Percentiles rank a stretch among this genome's conserved stretches.
Conservation (phyloP, 2,113 vertebrate genomes). For the Megaceryle torquata region DNA sequence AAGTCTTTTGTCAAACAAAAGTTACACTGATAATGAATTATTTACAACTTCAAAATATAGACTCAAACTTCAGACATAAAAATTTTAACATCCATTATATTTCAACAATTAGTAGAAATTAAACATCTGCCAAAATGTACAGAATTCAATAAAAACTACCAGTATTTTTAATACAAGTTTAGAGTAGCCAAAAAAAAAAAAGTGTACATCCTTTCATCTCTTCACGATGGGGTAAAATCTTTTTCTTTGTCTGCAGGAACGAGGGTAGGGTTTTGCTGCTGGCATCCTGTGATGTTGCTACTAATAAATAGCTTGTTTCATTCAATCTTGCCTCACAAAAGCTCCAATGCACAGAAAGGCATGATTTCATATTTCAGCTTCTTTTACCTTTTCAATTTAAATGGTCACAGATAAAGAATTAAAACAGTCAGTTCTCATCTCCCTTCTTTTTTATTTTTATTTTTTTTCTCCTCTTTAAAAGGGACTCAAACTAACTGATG, state of each 20-base stretch:
- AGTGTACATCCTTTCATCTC: conserved; percentile 37
- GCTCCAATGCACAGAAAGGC: conserved; percentile 42
- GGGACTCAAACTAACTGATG: conserved; percentile 69
- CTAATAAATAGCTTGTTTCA: conserved; percentile 32
- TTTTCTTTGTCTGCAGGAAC: conserved; percentile 20
- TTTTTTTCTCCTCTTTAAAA: conserved; percentile 20
- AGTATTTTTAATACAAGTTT: conserved; percentile 51
- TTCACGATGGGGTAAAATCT: background rate
- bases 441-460: conserved; percentile 32
- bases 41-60: conserved; percentile 77
- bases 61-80: conserved; percentile 72
- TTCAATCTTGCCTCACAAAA: conserved; percentile 58
- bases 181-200: conserved; percentile 57
- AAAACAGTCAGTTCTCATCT: conserved; percentile 73
- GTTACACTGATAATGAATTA: conserved; percentile 63
- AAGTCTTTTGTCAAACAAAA: conserved; percentile 68
- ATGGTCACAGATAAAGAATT: background rate
- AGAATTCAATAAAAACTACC: conserved; percentile 60
- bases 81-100: conserved; percentile 70
- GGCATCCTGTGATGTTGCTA: conserved; percentile 37
- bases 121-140: conserved; percentile 67
- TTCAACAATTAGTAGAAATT: conserved; percentile 68
- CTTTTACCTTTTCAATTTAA: conserved; percentile 13
- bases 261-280: conserved; percentile 28
- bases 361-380: conserved; percentile 59